Evolutionary conservation across 2,888 invertebrate genomes (phyloP), one percentile per base, ranked within the genome.

Genomic region (Sycophila texana): DNA sequence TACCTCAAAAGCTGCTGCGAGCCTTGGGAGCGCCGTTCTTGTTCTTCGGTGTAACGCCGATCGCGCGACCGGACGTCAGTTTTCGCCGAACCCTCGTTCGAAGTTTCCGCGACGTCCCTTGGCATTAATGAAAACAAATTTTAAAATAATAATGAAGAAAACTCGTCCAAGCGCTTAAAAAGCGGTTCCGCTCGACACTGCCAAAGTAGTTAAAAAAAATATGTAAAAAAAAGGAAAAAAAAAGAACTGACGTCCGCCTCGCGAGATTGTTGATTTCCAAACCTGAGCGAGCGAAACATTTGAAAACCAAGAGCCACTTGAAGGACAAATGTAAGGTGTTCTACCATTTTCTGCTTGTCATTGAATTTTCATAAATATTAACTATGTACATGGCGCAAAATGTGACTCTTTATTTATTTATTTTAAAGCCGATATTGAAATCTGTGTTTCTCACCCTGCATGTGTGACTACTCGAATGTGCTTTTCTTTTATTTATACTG

Each of bases 1-100:
- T 89, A 89, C 90, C 90, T 89, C 90, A 89, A 79, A 79, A 76
- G 86, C 87, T 88, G 88, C 87, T 88, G 88, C 82, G 30, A 87
- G 85, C 86, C 88, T 88, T 88, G 86, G 88, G 86, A 83, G 74
- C 71, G 67, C 63, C 72, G 66, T 39, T 70, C 39, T 39, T 39
- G 39, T 77, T 55, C 13, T 20, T 20, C 57, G 39, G 39, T 39
- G 39, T 39, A 39, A 39, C 7, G 39, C 16, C 4, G 60, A 7
- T 55, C 16, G 60, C 49, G 55, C 53, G 61, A 30, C 53, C 58
- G 70, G 53, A 70, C 80, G 77, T 77, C 80, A 73, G 55, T 74
- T 74, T 55, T 47, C 39, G 39, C 39, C 39, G 57, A 30, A 49
- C 16, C 18, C 60, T 30, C 51, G n/a, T 18, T 30, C 22, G 61